These are phyloP conservation scores for Hypomecis atomaria DNA, from an alignment of 2,888 invertebrate species.

Conservation along the genomic window DNA sequence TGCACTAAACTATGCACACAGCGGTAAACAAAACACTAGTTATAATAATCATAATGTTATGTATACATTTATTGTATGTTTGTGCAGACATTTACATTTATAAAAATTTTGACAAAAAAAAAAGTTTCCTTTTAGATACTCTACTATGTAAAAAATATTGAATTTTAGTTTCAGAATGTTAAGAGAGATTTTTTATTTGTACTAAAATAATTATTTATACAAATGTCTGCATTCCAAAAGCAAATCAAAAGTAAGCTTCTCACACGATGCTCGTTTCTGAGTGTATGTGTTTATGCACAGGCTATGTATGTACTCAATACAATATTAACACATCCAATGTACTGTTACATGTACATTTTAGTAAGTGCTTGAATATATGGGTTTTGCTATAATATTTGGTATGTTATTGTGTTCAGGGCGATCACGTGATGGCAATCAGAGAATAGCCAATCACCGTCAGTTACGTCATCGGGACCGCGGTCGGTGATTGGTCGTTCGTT, in stretches of 20 bases:
- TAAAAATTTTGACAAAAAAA: background rate
- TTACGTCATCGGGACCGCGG: background rate
- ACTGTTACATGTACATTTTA: conserved; percentile 14
- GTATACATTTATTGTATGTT: conserved; percentile 10
- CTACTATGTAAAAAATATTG: background rate
- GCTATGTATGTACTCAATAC: conserved; percentile 41
- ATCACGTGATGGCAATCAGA: background rate
- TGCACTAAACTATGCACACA: conserved; percentile 76
- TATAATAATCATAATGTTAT: conserved; percentile 34
- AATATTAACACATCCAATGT: conserved; percentile 25
- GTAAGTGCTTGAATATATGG: conserved; percentile 21
- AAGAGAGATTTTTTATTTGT: background rate
- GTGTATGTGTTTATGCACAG: conserved; percentile 60
- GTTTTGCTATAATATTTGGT: background rate
- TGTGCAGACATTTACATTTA: conserved; percentile 20
- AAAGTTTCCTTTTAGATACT: too few species aligned
- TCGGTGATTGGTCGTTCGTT: background rate
- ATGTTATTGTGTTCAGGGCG: background rate
- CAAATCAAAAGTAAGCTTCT: conserved; percentile 60
- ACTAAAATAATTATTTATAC: conserved; percentile 19
- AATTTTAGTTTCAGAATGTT: background rate
- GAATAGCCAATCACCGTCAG: background rate
- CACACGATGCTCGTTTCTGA: conserved; percentile 62
- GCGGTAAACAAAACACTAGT: conserved; percentile 67
- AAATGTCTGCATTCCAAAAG: conserved; percentile 33